Percentiles rank a stretch among this genome's conserved stretches.
phyloP scores from a whole-genome alignment of 2,888 invertebrate genomes.

The Epinotia nisella region DNA sequence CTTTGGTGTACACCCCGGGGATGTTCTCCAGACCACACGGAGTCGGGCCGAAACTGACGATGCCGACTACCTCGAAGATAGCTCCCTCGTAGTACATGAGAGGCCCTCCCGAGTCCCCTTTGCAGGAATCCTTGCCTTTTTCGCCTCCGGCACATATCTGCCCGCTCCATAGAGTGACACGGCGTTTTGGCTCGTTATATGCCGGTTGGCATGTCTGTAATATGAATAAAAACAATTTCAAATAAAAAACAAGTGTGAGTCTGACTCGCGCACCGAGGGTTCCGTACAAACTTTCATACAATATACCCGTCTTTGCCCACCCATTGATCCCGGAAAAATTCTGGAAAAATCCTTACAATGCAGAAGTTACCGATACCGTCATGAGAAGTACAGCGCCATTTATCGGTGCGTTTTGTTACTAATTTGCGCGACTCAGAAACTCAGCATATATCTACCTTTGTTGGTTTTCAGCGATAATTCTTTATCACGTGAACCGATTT shows the following conservation, averaged over 20 bases:
- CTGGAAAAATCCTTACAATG: too few relatives aligned
- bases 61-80: slow-evolving; percentile 69
- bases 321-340: too few relatives aligned
- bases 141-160: slow-evolving; percentile 86
- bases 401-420: too few relatives aligned
- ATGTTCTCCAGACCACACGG: slow-evolving; percentile 84
- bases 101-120: slow-evolving; percentile 87
- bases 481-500: too few relatives aligned
- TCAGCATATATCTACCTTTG: too few relatives aligned
- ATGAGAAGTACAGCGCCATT: too few relatives aligned
- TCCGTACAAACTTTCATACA: too few relatives aligned
- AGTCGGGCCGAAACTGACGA: slow-evolving; percentile 87
- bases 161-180: slow-evolving; percentile 52
- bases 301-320: too few relatives aligned
- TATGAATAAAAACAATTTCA: background rate
- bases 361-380: too few relatives aligned
- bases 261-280: too few relatives aligned
- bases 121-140: slow-evolving; percentile 83
- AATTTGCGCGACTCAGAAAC: too few relatives aligned
- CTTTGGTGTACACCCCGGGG: slow-evolving; percentile 87
- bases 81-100: slow-evolving; percentile 74
- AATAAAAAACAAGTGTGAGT: background rate
- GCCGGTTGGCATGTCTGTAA: slow-evolving; percentile 55
- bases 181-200: slow-evolving; percentile 49
- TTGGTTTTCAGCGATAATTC: too few relatives aligned